Percentiles rank a stretch among this genome's conserved stretches.
Evolutionary conservation across 2,797 vertebrate species (phyloP).

Genomic region (Eulemur albifrons): DNA sequence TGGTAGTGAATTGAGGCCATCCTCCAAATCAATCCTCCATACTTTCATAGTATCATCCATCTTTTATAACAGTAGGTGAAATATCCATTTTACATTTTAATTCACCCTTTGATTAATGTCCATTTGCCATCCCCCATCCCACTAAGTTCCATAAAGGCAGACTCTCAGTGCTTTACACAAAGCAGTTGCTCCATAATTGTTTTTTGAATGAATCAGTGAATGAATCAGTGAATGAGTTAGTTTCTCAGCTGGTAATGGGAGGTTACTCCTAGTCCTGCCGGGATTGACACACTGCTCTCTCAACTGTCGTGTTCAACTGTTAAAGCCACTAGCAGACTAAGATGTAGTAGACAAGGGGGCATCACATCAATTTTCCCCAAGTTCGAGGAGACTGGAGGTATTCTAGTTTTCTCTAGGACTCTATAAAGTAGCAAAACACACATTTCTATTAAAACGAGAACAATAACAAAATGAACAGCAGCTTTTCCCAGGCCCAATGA

Average conservation of each 20-base stretch:
- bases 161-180: not conserved
- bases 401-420: not conserved
- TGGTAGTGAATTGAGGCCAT: not conserved
- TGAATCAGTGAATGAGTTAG: not conserved
- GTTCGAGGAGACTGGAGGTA: not conserved
- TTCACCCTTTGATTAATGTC: not conserved
- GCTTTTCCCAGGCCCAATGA: not conserved
- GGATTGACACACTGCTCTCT: not conserved
- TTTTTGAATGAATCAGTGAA: not conserved
- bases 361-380: not conserved
- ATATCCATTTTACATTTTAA: not conserved
- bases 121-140: not conserved
- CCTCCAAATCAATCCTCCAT: not conserved
- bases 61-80: not conserved
- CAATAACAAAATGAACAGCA: not conserved
- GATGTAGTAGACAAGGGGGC: rapidly evolving
- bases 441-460: not conserved
- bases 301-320: not conserved
- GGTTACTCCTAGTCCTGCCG: not conserved
- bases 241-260: not conserved
- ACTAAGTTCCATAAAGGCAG: not conserved
- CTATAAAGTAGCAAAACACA: not conserved
- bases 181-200: not conserved
- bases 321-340: not conserved
- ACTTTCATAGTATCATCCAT: not conserved